Evolutionary conservation across 2,888 invertebrate genomes (phyloP).

Genomic region (Apamea crenata): DNA sequence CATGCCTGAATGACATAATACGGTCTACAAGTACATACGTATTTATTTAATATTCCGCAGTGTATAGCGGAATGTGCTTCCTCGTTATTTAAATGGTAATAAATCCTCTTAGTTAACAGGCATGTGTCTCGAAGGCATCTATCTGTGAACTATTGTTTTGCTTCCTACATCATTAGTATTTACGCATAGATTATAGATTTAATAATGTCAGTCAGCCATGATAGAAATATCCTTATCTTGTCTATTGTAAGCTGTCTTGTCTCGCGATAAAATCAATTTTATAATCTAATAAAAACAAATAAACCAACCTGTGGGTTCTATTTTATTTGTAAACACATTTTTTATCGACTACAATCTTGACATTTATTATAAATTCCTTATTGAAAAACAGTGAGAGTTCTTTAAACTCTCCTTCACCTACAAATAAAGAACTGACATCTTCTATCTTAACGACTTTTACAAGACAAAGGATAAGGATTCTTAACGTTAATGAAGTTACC

Average conservation of each 20-base stretch:
- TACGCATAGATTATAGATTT: slow-evolving; percentile 45
- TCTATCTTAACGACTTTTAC: neutral
- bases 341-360: neutral
- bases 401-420: neutral
- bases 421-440: neutral
- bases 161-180: slow-evolving; percentile 61
- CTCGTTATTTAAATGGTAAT: slow-evolving; percentile 58
- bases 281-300: neutral
- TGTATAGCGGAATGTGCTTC: slow-evolving; percentile 56
- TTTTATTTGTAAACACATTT: neutral
- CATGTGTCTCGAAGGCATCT: slow-evolving; percentile 51
- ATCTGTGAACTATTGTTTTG: slow-evolving; percentile 54
- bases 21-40: neutral
- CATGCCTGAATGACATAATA: slow-evolving; percentile 45
- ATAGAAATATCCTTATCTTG: slow-evolving; percentile 15
- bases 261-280: neutral
- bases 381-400: neutral
- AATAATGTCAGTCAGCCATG: slow-evolving; percentile 14
- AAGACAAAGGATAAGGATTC: neutral
- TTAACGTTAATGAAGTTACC: neutral
- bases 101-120: slow-evolving; percentile 51
- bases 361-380: neutral
- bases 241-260: slow-evolving; percentile 6
- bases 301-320: slow-evolving; percentile 2
- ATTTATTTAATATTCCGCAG: slow-evolving; percentile 52